phyloP scores from a whole-genome alignment of 2,797 vertebrate genomes.

The Tapera naevia region DNA sequence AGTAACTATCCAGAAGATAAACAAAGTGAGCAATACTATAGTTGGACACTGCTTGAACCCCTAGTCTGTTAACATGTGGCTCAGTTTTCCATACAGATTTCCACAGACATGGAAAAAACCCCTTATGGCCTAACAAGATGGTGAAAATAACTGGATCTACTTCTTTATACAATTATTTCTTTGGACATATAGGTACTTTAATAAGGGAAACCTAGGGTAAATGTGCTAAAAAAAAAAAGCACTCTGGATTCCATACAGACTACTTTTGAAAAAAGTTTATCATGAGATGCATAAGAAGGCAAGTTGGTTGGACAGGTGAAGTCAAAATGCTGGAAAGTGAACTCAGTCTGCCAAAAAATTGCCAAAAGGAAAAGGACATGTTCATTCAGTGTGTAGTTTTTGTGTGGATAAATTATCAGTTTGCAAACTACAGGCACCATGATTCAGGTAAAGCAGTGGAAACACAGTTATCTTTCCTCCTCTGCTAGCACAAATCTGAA shows the following conservation, averaged over 20 bases:
- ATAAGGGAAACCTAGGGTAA: not conserved
- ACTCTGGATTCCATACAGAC: not conserved
- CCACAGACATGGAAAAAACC: not conserved
- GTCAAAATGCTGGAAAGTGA: not conserved
- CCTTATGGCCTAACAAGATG: not conserved
- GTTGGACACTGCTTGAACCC: not conserved
- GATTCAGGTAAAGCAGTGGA: not conserved
- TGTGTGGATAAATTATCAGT: not conserved
- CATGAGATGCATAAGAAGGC: not conserved
- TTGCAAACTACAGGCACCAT: not conserved
- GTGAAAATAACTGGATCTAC: not conserved
- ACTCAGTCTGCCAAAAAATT: not conserved
- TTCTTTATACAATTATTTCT: not conserved
- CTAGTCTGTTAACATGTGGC: not conserved
- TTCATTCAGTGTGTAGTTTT: not conserved
- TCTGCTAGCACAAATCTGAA: not conserved
- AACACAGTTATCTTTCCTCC: not conserved
- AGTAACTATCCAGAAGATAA: conserved; percentile 79
- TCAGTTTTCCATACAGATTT: not conserved
- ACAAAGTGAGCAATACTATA: not conserved
- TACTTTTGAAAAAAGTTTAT: not conserved
- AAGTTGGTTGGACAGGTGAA: not conserved
- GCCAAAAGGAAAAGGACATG: not conserved
- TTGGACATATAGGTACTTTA: not conserved
- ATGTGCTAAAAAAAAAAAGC: not conserved